Base-by-base conservation (phyloP, 2,113 vertebrate genomes). In the Clarias batrachus region DNA sequence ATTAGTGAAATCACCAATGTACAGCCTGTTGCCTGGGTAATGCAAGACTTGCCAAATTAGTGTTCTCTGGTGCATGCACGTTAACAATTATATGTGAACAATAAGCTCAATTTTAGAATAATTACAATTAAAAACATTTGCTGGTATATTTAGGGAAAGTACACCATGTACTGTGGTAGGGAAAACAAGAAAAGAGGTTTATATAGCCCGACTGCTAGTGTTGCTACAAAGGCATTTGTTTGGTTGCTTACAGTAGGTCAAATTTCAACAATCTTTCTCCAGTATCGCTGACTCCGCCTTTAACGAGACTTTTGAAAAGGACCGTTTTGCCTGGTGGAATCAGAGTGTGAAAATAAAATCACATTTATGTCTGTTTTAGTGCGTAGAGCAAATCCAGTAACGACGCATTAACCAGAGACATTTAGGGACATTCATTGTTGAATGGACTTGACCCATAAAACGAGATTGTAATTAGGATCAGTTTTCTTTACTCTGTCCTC, bases 1-100 rank as follows among this genome's bases (percentile, higher is more conserved):
- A 80, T 80, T 80, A 60, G 78, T 23, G 27, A 80, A 79, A 13
- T 37, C 57, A 62, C 9, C 57, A 80, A 37, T 23, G 30, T 80
- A 14, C 57, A 80, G 57, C 30, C 57, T 80, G 78, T 80, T 80
- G 57, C 57, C 57, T 33, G 78, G 78, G 54, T 60, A 80, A 33
- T 60, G 30, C 57, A 37, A 21, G 19, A 37, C 19, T 59, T 60
- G 56, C 16, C 30, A 80, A 80, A 80, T 80, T 80, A 62, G 56
- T 62, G 57, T 62, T 62, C 78, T 80, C 78, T 62, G 56, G 14
- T 80, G 78, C 78, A 62, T 62, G 30, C 57, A 23, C 25, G 57
- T 62, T 80, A 80, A 60, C 30, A 5, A 37, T 80, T 80, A 80
- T 80, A 80, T 80, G 30, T 80, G 56, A 8, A 60, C 56, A 80